Base-by-base conservation (phyloP, 2,888 invertebrate genomes). In the Drosophila longiperda region DNA sequence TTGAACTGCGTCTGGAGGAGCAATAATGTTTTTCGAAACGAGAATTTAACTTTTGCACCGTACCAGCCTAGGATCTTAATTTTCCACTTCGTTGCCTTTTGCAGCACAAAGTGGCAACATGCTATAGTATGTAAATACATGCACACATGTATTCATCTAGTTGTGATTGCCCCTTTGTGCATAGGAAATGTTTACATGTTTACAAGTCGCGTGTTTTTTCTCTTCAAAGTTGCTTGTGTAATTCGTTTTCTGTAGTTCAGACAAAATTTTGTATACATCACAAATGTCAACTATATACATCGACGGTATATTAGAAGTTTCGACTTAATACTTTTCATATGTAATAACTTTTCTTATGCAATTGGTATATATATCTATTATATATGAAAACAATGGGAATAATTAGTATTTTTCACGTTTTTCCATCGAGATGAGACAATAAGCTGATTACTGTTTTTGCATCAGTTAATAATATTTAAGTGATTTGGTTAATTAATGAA, bases 151-250 rank as follows among this genome's bases (percentile, higher is more conserved):
- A n/a, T 9, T 1, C 9, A 23, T 45, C 7, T 15, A 23, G 20
- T 23, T 45, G 45, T 23, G 15, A 45, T 45, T 45, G 20, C 45
- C 45, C 45, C 45, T 45, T 45, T 45, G 45, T 45, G 45, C 15
- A 45, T 45, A 45, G 20, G 8, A 8, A 23, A 45, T 29, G 29
- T 29, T 6, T 6, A 45, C 15, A 23, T 15, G 45, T 23, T 45
- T 45, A 23, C 23, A 45, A 45, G 23, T 0, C 8, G 45, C 7
- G 0, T 45, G 45, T 23, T 4, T 45, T n/a, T n/a, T n/a, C n/a
- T 45, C 15, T 23, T 15, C 45, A 15, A 23, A 45, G 45, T 45
- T 23, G 23, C 23, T 4, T 2, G 8, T 23, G 45, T 15, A 45
- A 45, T 45, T 15, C 45, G 23, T 23, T 45, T 45, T 15, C 45